Conservation (phyloP, 1,140 invertebrate genomes). For the Mercenaria mercenaria region DNA sequence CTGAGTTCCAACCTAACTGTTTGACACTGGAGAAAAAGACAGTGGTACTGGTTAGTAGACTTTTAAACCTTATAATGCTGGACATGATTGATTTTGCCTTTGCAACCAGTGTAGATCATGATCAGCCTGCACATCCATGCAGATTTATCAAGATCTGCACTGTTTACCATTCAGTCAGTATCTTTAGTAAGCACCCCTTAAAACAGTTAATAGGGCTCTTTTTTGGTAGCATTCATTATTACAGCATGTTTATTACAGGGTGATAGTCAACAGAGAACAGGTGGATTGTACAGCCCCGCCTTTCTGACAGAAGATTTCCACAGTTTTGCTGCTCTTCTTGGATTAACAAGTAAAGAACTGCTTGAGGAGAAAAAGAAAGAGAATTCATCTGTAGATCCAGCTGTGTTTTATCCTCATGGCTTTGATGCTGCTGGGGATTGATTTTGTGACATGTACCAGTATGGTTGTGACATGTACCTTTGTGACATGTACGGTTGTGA, state of each 20-base stretch:
- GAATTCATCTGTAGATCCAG: not conserved
- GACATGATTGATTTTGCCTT: too few relatives aligned
- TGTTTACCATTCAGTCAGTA: too few relatives aligned
- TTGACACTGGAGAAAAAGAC: slow-evolving; percentile 72
- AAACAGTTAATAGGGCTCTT: too few relatives aligned
- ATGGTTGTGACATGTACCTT: too few relatives aligned
- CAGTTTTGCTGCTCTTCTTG: slow-evolving; percentile 48
- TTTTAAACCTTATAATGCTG: not conserved
- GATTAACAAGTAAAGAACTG: slow-evolving; percentile 22
- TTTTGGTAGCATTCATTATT: too few relatives aligned
- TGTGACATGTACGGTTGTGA: too few relatives aligned
- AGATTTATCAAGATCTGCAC: too few relatives aligned
- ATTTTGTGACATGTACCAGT: not conserved
- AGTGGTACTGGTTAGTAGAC: slow-evolving; percentile 68
- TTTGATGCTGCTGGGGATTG: not conserved
- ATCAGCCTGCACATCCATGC: too few relatives aligned
- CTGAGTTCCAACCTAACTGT: slow-evolving; percentile 74
- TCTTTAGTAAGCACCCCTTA: too few relatives aligned
- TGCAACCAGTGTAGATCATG: too few relatives aligned
- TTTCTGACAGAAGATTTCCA: slow-evolving; percentile 37
- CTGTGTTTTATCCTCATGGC: not conserved
- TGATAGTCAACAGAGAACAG: slow-evolving; percentile 21
- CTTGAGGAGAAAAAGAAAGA: not conserved
- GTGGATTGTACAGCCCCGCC: slow-evolving; percentile 62
- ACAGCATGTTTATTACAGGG: slow-evolving; percentile 62